Conservation (phyloP, 2,888 invertebrate species). For the Carcina quercana region DNA sequence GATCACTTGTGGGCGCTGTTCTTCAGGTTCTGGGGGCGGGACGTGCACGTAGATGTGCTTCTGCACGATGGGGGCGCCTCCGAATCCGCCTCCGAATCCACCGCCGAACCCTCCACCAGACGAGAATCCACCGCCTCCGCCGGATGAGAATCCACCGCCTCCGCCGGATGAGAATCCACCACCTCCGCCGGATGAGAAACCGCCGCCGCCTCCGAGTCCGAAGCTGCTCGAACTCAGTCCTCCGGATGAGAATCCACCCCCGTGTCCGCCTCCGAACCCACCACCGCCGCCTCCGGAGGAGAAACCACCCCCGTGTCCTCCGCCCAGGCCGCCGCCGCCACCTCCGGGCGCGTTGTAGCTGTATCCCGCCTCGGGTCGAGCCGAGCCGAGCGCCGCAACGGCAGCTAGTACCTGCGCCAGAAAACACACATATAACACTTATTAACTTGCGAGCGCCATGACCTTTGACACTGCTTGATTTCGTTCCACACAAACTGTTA, state of each 20-base stretch:
- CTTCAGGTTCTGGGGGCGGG: slow-evolving; percentile 86
- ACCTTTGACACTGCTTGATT: slow-evolving; percentile 28
- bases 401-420: slow-evolving; percentile 64
- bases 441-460: slow-evolving; percentile 24
- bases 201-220: slow-evolving; percentile 43
- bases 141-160: slow-evolving; percentile 40
- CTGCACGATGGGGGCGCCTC: slow-evolving; percentile 77
- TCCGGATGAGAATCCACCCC: slow-evolving; percentile 47
- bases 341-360: slow-evolving; percentile 71
- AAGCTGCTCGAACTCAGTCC: slow-evolving; percentile 51
- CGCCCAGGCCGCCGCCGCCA: slow-evolving; percentile 38
- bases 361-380: slow-evolving; percentile 77
- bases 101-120: slow-evolving; percentile 45
- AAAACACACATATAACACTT: slow-evolving; percentile 25
- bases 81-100: slow-evolving; percentile 54
- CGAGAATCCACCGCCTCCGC: slow-evolving; percentile 37
- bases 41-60: slow-evolving; percentile 90
- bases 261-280: slow-evolving; percentile 36
- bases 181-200: slow-evolving; percentile 21
- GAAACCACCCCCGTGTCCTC: slow-evolving; percentile 32
- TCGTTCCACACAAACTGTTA: slow-evolving; percentile 23
- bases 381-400: slow-evolving; percentile 73
- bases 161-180: slow-evolving; percentile 26
- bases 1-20: slow-evolving; percentile 78
- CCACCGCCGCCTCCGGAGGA: slow-evolving; percentile 32